Conservation (phyloP, 2,113 vertebrate genomes). For the Cinclus mexicanus region DNA sequence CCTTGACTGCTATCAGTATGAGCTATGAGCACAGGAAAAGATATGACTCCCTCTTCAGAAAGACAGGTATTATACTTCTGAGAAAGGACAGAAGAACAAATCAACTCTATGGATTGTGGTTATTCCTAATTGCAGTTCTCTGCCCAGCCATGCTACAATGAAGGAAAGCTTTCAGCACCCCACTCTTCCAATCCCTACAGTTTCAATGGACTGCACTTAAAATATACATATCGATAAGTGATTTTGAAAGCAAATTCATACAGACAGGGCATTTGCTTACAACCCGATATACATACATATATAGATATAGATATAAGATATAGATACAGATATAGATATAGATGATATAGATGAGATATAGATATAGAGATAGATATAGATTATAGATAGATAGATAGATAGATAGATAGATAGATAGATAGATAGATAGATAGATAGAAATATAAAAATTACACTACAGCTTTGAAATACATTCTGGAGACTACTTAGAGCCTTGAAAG, state of each 20-base stretch:
- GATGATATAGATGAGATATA: too few species aligned
- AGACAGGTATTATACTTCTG: not conserved
- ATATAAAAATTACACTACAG: not conserved
- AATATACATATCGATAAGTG: not conserved
- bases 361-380: too few species aligned
- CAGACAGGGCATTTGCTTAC: not conserved
- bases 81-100: not conserved
- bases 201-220: not conserved
- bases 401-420: fast-evolving
- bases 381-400: not conserved
- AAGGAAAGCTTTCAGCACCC: not conserved
- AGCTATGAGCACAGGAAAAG: not conserved
- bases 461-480: not conserved
- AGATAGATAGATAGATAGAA: not conserved
- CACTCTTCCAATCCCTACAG: not conserved
- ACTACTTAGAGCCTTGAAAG: not conserved
- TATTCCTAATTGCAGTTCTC: not conserved
- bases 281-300: not conserved
- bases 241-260: not conserved
- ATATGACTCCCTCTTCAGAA: not conserved
- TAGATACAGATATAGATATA: too few species aligned
- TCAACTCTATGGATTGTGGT: not conserved
- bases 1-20: not conserved
- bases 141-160: not conserved
- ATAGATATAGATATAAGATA: not conserved